Evolutionary conservation across 2,888 invertebrate species (phyloP).

Genomic region (Elegia similella): DNA sequence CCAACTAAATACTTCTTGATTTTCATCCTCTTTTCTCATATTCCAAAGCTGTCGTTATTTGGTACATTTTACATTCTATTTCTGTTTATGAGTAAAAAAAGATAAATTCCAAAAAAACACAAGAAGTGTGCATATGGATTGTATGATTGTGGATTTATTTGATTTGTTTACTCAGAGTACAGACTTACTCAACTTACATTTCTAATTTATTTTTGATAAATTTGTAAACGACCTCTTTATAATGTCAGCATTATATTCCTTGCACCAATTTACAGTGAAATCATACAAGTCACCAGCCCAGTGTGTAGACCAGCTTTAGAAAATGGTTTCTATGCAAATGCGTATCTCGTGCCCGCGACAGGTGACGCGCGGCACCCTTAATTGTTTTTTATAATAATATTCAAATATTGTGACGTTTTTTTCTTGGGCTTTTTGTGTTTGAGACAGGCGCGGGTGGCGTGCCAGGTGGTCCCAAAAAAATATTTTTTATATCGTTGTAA

Average conservation of each 20-base stretch:
- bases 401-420: constrained; percentile 79
- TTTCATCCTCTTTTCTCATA: no score
- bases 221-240: no score
- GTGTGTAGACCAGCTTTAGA: constrained; percentile 44
- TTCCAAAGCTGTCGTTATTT: no score
- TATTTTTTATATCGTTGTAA: constrained; percentile 53
- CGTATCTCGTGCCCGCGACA: constrained; percentile 76
- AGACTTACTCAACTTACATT: no score
- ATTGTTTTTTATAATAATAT: constrained; percentile 80
- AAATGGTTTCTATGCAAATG: constrained; percentile 77
- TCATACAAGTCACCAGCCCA: constrained; percentile 16
- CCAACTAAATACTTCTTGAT: no score
- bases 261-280: constrained; percentile 8
- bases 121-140: no score
- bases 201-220: no score
- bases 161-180: no score
- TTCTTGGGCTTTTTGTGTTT: constrained; percentile 63
- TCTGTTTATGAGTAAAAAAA: no score
- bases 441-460: constrained; percentile 68
- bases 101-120: no score
- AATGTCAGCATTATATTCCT: neutral
- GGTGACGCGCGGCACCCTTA: constrained; percentile 78
- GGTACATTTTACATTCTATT: no score
- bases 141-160: no score
- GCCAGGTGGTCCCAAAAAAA: constrained; percentile 77